A percentile compares a stretch with the other conserved stretches of the same genome.
Conservation (phyloP, 2,113 vertebrate genomes). For the Australoheros scitulus region DNA sequence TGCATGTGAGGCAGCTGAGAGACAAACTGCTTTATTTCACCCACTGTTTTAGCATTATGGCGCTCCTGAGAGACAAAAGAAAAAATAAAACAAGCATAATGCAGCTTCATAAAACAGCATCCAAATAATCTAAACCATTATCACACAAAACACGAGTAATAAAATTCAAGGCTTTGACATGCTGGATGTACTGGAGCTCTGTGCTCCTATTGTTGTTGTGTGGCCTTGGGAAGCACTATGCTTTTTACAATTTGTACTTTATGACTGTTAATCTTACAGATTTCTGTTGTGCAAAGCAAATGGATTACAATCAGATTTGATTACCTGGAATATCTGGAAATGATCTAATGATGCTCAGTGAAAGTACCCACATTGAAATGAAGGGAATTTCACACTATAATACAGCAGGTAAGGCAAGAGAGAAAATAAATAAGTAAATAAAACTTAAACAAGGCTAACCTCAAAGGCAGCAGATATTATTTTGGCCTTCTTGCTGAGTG, state of each 20-base stretch:
- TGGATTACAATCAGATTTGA: slow-evolving; percentile 39
- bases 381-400: background rate
- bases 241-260: background rate
- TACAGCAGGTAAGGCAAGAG: background rate
- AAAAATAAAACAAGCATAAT: background rate
- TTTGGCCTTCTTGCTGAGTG: slow-evolving; percentile 98
- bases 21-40: slow-evolving; percentile 99
- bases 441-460: slow-evolving; percentile 74
- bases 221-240: background rate
- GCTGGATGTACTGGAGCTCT: background rate
- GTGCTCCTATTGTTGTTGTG: background rate
- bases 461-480: slow-evolving; percentile 98
- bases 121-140: background rate
- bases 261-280: slow-evolving; percentile 4
- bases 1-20: slow-evolving; percentile 99
- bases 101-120: background rate
- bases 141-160: background rate
- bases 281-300: slow-evolving; percentile 36
- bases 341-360: background rate
- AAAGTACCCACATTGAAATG: background rate
- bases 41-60: slow-evolving; percentile 95
- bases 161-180: background rate
- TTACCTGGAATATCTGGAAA: slow-evolving; percentile 11
- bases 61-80: slow-evolving; percentile 83
- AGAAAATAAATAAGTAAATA: background rate